Evolutionary conservation across 2,888 invertebrate genomes (phyloP), one percentile per base, ranked within the genome.

Genomic region (Drosophila kambysellisi): DNA sequence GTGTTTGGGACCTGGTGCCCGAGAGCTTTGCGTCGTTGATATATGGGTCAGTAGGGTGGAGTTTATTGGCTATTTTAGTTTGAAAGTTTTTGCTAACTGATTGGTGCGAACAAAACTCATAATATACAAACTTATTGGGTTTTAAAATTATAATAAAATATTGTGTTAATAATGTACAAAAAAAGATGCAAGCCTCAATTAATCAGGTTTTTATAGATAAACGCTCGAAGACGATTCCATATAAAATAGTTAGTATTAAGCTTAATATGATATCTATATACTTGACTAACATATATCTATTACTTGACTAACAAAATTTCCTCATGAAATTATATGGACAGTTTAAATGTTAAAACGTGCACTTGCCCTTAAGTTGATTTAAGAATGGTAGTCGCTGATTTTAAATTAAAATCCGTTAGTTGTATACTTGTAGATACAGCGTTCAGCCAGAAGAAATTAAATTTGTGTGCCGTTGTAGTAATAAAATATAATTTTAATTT

Each of bases 1-100:
- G 57, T 9, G n/a, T 41, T 43, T 57, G 57, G 43, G 43, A 62
- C 65, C 52, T 39, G 32, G 30, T 12, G 35, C 48, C 83, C 79
- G 65, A 74, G 50, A 72, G 76, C 82, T 60, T 62, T 71, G 70
- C 66, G 65, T 66, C 72, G 76, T 68, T 52, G 72, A 54, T 70
- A 82, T 74, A 88, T 88, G 83, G 85, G 85, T 88, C 88, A 87
- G 88, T 87, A 87, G 84, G 84, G 85, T 85, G 88, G 76, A 75
- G 73, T 84, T 75, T 76, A 81, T 46, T 71, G 65, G 48, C 33
- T 52, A 52, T 74, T 74, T 78, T 48, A 68, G 71, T 76, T 80
- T 67, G 80, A 84, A 83, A 87, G 82, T 76, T 82, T 61, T 76
- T 73, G 81, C 76, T 51, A 85, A 85, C 82, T 77, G 83, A 85